These are phyloP conservation scores for Eurytemora carolleeae DNA, from an alignment of 1,140 invertebrate genomes.

Conservation along the genomic window DNA sequence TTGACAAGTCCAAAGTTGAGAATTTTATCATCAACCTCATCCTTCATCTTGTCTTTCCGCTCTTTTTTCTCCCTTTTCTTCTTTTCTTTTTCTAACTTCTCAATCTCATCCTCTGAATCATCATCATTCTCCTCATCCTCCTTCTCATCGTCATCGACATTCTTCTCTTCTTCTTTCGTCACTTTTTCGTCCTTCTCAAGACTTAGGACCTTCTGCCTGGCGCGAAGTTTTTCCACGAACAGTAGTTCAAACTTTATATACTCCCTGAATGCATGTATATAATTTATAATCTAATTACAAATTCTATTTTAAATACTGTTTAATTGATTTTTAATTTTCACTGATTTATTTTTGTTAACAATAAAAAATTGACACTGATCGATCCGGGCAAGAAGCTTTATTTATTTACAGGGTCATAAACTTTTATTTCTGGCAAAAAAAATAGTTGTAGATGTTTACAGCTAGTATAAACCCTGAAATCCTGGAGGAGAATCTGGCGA, in stretches of 20 bases:
- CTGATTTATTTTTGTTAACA: too few relatives aligned
- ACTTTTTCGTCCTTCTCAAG: neutral
- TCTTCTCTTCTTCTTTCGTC: neutral
- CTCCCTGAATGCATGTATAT: too few relatives aligned
- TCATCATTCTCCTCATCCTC: neutral
- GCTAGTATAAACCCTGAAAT: slow-evolving; percentile 43
- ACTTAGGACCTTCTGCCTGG: neutral
- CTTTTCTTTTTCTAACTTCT: neutral
- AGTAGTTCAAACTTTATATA: neutral
- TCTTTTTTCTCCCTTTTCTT: neutral
- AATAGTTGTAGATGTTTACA: too few relatives aligned
- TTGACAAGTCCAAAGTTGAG: neutral
- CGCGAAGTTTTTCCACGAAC: neutral
- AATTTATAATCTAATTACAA: too few relatives aligned
- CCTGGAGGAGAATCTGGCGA: slow-evolving; percentile 40
- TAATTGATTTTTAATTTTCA: too few relatives aligned
- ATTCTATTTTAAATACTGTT: too few relatives aligned
- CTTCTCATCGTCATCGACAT: too few relatives aligned
- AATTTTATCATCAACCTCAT: neutral
- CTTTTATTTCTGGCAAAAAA: too few relatives aligned
- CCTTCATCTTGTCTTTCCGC: neutral
- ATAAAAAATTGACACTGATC: too few relatives aligned
- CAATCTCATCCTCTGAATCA: neutral
- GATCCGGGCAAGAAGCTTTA: too few relatives aligned
- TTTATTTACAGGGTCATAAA: too few relatives aligned